A percentile compares a stretch with the other conserved stretches of the same genome.
phyloP scores from a whole-genome alignment of 2,888 invertebrate species.

The Apomyelois bistriatella region DNA sequence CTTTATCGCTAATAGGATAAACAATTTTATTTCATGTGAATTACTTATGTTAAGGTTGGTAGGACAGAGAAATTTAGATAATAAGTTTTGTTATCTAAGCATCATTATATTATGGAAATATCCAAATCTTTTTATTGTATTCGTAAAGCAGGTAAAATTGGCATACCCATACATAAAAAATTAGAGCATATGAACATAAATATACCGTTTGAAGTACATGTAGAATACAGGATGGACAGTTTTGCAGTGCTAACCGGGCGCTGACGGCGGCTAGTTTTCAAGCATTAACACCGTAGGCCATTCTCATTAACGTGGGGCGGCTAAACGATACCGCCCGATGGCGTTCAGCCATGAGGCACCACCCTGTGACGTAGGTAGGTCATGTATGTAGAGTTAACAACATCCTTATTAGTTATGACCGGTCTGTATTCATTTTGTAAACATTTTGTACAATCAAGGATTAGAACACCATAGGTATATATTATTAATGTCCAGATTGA shows the following conservation, averaged over 20 bases:
- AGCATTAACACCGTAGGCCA: slow-evolving; percentile 72
- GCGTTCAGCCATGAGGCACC: slow-evolving; percentile 25
- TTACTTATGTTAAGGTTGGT: no score
- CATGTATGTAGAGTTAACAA: neutral
- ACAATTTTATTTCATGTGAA: no score
- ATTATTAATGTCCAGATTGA: no score
- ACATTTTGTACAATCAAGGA: no score
- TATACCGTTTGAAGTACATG: neutral
- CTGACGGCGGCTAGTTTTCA: slow-evolving; percentile 71
- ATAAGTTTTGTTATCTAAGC: no score
- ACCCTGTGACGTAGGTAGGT: slow-evolving; percentile 14
- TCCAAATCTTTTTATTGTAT: no score
- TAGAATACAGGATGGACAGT: slow-evolving; percentile 28
- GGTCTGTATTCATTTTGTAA: neutral
- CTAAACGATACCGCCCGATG: slow-evolving; percentile 63
- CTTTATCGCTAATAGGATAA: no score
- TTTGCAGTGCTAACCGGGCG: slow-evolving; percentile 49
- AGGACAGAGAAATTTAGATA: no score
- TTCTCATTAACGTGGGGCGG: slow-evolving; percentile 67
- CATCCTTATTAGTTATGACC: neutral
- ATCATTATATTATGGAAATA: no score
- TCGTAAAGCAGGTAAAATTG: no score
- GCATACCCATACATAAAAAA: no score
- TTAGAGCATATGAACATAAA: neutral
- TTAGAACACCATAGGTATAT: no score